Conservation (phyloP, 2,888 invertebrate genomes). For the Ligdia adustata region DNA sequence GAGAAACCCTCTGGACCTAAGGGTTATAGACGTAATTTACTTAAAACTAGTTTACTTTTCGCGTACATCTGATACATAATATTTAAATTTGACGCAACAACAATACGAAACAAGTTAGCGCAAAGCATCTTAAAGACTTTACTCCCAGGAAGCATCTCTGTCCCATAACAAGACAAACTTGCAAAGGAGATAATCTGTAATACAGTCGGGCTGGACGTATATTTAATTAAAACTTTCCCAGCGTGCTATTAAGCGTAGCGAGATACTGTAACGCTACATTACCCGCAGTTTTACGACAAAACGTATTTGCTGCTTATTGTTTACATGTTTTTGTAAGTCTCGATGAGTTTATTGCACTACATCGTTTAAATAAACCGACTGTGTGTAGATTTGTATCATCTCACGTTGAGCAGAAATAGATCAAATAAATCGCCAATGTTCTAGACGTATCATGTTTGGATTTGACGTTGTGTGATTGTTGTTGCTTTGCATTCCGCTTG, state of each 20-base stretch:
- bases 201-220: conserved; percentile 51
- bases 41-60: no score
- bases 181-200: conserved; percentile 47
- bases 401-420: conserved; percentile 12
- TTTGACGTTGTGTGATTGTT: background rate
- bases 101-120: background rate
- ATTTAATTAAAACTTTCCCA: conserved; percentile 76
- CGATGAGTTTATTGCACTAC: conserved; percentile 38
- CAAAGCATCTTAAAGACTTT: conserved; percentile 11
- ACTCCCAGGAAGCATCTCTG: conserved; percentile 38
- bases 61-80: no score
- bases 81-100: no score
- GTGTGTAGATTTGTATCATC: conserved; percentile 7
- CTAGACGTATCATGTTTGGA: background rate
- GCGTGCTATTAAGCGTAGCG: conserved; percentile 30
- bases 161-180: conserved; percentile 43
- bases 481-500: no score
- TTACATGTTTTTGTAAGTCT: conserved; percentile 10
- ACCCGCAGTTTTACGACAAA: conserved; percentile 35
- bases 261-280: conserved; percentile 37
- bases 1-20: no score
- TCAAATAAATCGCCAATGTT: conserved; percentile 1
- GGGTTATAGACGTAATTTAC: no score
- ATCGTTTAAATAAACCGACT: conserved; percentile 1
- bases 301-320: conserved; percentile 37